A percentile compares a stretch with the other conserved stretches of the same genome.
These are phyloP conservation scores for Hypothenemus hampei DNA, from an alignment of 1,140 invertebrate genomes.

Conservation along the genomic window DNA sequence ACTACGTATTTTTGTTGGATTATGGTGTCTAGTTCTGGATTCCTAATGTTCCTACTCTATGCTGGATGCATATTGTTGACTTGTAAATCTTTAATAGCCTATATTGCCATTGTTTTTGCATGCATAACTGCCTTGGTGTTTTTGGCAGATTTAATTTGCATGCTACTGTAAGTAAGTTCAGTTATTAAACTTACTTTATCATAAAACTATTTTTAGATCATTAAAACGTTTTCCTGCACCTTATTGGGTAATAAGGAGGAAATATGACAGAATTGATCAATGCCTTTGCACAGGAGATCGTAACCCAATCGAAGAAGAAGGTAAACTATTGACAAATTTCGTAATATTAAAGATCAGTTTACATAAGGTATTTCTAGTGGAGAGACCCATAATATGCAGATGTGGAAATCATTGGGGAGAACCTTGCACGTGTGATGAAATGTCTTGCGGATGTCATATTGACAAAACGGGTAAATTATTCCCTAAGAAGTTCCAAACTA, in stretches of 20 bases:
- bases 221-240: slow-evolving; percentile 19
- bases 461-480: slow-evolving; percentile 7
- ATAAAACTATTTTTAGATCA: slow-evolving; percentile 2
- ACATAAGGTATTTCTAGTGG: slow-evolving; percentile 10
- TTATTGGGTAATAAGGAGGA: slow-evolving; percentile 11
- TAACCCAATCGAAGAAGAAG: neutral
- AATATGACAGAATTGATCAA: slow-evolving; percentile 3
- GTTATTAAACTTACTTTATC: too few relatives aligned
- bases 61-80: slow-evolving; percentile 8
- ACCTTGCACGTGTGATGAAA: slow-evolving; percentile 12
- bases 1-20: slow-evolving; percentile 16
- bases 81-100: neutral
- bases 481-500: neutral
- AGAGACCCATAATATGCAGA: slow-evolving; percentile 13
- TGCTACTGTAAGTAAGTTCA: slow-evolving; percentile 12
- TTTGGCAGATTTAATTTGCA: slow-evolving; percentile 15
- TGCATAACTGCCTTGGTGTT: slow-evolving; percentile 15
- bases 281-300: slow-evolving; percentile 14
- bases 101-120: slow-evolving; percentile 12
- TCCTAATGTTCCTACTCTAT: slow-evolving; percentile 14
- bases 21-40: slow-evolving; percentile 12
- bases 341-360: neutral
- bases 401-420: slow-evolving; percentile 20
- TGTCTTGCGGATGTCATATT: slow-evolving; percentile 8
- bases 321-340: neutral